These are phyloP conservation scores for Balearica regulorum DNA, from an alignment of 2,797 vertebrate species.

Conservation along the genomic window DNA sequence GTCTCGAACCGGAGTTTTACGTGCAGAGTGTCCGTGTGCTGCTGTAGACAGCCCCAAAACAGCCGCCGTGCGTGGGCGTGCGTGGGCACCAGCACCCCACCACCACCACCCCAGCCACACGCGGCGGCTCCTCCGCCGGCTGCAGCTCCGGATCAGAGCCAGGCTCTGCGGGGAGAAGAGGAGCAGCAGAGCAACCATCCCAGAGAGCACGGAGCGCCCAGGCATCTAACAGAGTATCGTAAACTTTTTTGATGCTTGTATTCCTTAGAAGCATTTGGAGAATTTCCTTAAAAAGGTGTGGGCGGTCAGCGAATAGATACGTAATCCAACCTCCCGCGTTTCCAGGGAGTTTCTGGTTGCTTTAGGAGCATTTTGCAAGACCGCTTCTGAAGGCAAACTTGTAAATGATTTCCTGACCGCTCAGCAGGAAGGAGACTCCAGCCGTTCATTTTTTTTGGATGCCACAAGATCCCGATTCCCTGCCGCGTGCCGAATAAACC, in stretches of 20 bases:
- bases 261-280: not conserved
- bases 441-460: not conserved
- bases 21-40: no score
- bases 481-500: fast-evolving
- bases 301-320: not conserved
- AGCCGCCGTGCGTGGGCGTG: no score
- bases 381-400: not conserved
- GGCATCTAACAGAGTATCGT: not conserved
- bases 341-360: not conserved
- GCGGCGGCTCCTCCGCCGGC: fast-evolving
- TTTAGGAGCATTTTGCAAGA: not conserved
- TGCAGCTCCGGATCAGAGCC: not conserved
- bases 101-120: not conserved
- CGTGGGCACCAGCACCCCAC: not conserved
- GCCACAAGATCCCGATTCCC: not conserved
- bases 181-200: fast-evolving
- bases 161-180: not conserved
- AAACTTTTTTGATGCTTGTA: no score
- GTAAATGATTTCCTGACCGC: not conserved
- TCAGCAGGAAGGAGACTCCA: not conserved
- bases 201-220: not conserved
- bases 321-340: not conserved
- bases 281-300: not conserved
- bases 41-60: no score
- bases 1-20: not conserved